Conservation (phyloP, 2,113 vertebrate species). For the Muntiacus reevesi region DNA sequence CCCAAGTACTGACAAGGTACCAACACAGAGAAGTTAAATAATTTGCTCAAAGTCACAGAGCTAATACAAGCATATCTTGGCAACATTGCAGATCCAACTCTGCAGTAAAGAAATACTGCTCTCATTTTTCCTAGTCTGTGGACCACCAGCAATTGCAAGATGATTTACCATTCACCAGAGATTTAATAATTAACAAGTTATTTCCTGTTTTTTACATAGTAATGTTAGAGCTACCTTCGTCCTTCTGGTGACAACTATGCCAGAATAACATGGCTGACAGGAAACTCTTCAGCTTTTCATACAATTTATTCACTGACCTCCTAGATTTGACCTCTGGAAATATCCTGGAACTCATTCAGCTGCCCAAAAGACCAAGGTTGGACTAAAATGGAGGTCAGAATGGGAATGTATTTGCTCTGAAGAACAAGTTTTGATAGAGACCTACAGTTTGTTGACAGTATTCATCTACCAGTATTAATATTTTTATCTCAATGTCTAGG, state of each 20-base stretch:
- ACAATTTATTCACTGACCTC: not conserved
- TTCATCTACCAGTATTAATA: not conserved
- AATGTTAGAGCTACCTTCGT: not conserved
- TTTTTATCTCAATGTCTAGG: not conserved
- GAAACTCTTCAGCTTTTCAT: constrained; percentile 12
- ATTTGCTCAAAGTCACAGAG: not conserved
- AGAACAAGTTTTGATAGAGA: not conserved
- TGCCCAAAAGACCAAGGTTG: not conserved
- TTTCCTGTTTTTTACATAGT: constrained; percentile 53
- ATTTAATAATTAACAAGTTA: constrained; percentile 23
- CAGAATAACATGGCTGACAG: not conserved
- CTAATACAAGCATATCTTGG: not conserved
- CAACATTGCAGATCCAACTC: not conserved
- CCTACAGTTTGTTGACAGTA: not conserved
- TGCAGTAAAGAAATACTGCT: not conserved
- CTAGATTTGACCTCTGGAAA: not conserved
- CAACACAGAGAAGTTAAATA: not conserved
- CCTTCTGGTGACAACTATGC: not conserved
- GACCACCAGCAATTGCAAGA: not conserved
- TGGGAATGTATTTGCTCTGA: not conserved
- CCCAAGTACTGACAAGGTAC: not conserved
- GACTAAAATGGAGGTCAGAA: not conserved
- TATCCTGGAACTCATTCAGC: not conserved
- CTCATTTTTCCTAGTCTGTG: not conserved
- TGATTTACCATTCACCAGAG: not conserved